phyloP scores from a whole-genome alignment of 2,113 vertebrate genomes.

The Aplodontia rufa region DNA sequence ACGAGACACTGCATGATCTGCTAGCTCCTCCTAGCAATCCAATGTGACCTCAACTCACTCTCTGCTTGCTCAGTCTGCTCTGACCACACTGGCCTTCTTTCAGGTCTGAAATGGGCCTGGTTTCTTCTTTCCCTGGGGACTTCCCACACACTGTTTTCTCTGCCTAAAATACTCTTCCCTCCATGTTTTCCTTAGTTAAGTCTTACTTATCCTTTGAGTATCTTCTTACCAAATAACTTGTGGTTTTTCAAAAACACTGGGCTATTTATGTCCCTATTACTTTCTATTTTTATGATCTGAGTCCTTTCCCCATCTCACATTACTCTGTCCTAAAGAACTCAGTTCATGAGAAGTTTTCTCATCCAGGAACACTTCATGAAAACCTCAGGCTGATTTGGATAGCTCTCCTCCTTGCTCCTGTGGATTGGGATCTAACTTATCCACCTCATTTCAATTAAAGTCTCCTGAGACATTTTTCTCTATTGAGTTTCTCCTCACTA shows the following conservation, averaged over 20 bases:
- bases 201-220: constrained; percentile 44
- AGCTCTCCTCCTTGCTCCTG: neutral
- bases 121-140: neutral
- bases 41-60: fast-evolving
- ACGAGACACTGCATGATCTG: neutral
- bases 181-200: neutral
- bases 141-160: constrained; percentile 66
- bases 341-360: neutral
- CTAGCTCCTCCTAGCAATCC: fast-evolving
- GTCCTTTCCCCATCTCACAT: neutral
- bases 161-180: constrained; percentile 57
- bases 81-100: neutral
- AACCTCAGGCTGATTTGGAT: neutral
- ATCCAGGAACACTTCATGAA: neutral
- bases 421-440: neutral
- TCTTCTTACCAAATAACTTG: constrained; percentile 37
- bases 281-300: constrained; percentile 57
- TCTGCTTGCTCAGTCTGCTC: neutral
- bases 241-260: constrained; percentile 33
- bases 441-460: neutral
- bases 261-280: constrained; percentile 31
- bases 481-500: constrained; percentile 41
- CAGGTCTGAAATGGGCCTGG: neutral
- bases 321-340: neutral
- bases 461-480: constrained; percentile 19